A percentile compares a stretch with the other conserved stretches of the same genome.
Evolutionary conservation across 2,797 vertebrate species (phyloP).

Genomic region (Tapirus indicus): DNA sequence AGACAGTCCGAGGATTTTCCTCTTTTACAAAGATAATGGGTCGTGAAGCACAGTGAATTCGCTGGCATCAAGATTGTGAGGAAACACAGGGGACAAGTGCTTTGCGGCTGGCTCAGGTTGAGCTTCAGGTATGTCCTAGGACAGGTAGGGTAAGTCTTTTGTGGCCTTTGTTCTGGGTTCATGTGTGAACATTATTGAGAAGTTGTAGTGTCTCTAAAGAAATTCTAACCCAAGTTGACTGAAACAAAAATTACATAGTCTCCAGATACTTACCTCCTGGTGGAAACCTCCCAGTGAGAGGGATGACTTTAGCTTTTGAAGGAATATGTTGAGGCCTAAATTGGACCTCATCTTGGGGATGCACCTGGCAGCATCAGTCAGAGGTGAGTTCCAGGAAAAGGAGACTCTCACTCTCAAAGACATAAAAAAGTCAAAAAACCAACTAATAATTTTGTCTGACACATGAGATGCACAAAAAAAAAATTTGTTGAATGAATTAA

Average conservation of each 20-base stretch:
- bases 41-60: not conserved
- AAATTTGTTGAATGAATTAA: not conserved
- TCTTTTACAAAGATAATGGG: not conserved
- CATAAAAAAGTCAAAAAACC: constrained; percentile 9
- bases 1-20: not conserved
- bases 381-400: not conserved
- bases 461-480: not conserved
- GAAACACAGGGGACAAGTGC: not conserved
- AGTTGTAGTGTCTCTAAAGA: not conserved
- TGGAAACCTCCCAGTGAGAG: not conserved
- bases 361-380: not conserved
- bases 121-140: not conserved
- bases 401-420: not conserved
- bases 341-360: not conserved
- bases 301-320: not conserved
- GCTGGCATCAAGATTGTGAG: not conserved
- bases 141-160: not conserved
- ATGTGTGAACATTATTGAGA: not conserved
- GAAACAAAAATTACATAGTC: constrained; percentile 1
- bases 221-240: not conserved
- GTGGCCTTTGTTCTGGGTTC: not conserved
- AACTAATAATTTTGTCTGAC: not conserved
- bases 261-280: not conserved
- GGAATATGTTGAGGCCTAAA: not conserved
- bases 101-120: not conserved